phyloP scores from a whole-genome alignment of 2,113 vertebrate species.

The Paramisgurnus dabryanus region DNA sequence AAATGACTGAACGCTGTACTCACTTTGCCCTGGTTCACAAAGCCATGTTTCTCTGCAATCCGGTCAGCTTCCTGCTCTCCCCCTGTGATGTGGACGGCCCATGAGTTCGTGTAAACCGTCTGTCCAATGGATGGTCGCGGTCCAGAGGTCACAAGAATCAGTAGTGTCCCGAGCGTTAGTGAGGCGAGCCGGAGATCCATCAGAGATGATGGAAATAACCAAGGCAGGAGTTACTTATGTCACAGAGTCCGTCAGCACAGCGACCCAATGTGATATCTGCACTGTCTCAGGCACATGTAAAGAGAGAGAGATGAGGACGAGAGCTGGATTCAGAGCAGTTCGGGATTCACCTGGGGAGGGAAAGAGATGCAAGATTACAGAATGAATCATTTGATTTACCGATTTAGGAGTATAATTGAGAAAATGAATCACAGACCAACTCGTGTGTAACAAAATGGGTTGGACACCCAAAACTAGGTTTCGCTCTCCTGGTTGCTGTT shows the following conservation, averaged over 20 bases:
- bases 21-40: slow-evolving; percentile 88
- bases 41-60: slow-evolving; percentile 87
- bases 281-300: slow-evolving; percentile 61
- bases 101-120: slow-evolving; percentile 91
- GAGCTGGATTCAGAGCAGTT: slow-evolving; percentile 57
- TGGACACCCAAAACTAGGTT: neutral
- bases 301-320: slow-evolving; percentile 56
- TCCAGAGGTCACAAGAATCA: slow-evolving; percentile 75
- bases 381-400: slow-evolving; percentile 11
- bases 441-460: neutral
- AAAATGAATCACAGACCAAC: slow-evolving; percentile 4
- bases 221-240: slow-evolving; percentile 65
- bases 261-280: slow-evolving; percentile 56
- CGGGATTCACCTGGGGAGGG: slow-evolving; percentile 58
- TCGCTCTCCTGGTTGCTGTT: neutral
- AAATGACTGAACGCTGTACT: slow-evolving; percentile 62
- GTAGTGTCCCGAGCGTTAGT: slow-evolving; percentile 76
- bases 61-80: slow-evolving; percentile 81
- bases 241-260: slow-evolving; percentile 61
- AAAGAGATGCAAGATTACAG: neutral
- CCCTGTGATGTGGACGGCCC: slow-evolving; percentile 86
- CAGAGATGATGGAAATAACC: slow-evolving; percentile 59
- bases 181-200: slow-evolving; percentile 64
- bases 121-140: slow-evolving; percentile 69
- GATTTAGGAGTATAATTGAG: neutral